Evolutionary conservation across 2,888 invertebrate genomes (phyloP), one percentile per base, ranked within the genome.

Genomic region (Cistogaster globosa): DNA sequence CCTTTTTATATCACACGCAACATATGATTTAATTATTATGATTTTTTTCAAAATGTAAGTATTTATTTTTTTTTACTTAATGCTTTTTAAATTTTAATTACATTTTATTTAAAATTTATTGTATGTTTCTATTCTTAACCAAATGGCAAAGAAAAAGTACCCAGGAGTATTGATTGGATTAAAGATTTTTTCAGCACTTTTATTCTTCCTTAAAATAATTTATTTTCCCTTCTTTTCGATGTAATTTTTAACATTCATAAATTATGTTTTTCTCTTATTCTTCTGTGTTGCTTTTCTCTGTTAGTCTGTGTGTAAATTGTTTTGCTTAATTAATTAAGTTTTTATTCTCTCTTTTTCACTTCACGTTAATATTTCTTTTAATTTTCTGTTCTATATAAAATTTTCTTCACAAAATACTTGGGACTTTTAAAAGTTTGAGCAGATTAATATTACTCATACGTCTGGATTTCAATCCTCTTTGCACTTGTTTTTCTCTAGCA

Each of bases 301-400:
- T 20, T 22, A 42, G 16, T 14, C 8, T 36, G 5, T 16, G 20
- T 48, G 26, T 53, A 55, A 81, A 45, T 68, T 48, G 62, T 75
- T 81, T 75, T 75, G 18, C 48, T 48, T 81, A 81, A 81, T 81
- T 81, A 81, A 75, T 75, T 69, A 55, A 75, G 51, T 75, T 75
- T 38, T 71, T 18, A n/a, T 26, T 26, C 26, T 26, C 4, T 26
- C 4, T 26, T 32, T 62, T 51, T 20, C 5, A 14, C 1, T 48
- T 57, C 32, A 32, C 1, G 48, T 7, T 20, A 8, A 63, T 8
- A 26, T 26, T n/a, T n/a, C n/a, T n/a, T n/a, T n/a, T n/a, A n/a
- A n/a, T n/a, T 48, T 65, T 16, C 18, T 80, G 55, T 75, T 60
- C 53, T 38, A 48, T 58, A 45, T 62, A 62, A 45, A 32, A 68